A percentile compares a stretch with the other conserved stretches of the same genome.
Evolutionary conservation across 2,888 invertebrate genomes (phyloP).

Genomic region (Diachrysia chrysitis): DNA sequence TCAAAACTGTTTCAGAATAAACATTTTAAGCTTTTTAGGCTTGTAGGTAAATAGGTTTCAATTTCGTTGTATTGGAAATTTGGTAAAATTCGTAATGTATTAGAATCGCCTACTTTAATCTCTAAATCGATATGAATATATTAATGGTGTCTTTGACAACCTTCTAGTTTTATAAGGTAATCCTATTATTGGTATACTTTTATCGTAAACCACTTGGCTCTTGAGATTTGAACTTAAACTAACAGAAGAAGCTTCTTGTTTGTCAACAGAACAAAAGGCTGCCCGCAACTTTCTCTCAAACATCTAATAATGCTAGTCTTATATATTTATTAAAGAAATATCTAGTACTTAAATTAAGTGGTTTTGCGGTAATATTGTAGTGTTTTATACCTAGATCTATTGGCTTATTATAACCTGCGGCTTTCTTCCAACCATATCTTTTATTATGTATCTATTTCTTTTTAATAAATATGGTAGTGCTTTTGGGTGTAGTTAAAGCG

Average conservation of each 20-base stretch:
- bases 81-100: background rate
- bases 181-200: background rate
- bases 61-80: background rate
- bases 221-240: background rate
- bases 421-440: constrained; percentile 35
- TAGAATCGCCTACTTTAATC: background rate
- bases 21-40: background rate
- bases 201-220: no score
- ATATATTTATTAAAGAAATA: constrained; percentile 33
- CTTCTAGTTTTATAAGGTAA: background rate
- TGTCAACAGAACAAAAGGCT: constrained; percentile 19
- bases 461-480: constrained; percentile 12
- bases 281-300: constrained; percentile 48
- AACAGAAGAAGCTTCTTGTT: constrained; percentile 6
- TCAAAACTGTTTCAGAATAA: constrained; percentile 7
- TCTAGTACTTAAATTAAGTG: constrained; percentile 29
- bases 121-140: background rate
- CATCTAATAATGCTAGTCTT: constrained; percentile 24
- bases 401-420: constrained; percentile 28
- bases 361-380: constrained; percentile 52
- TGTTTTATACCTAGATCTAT: constrained; percentile 46
- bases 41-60: background rate
- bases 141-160: background rate
- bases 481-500: background rate
- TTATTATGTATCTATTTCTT: constrained; percentile 22